A percentile compares a stretch with the other conserved stretches of the same genome.
Conservation (phyloP, 2,797 vertebrate species). For the Lophotriccus pileatus region DNA sequence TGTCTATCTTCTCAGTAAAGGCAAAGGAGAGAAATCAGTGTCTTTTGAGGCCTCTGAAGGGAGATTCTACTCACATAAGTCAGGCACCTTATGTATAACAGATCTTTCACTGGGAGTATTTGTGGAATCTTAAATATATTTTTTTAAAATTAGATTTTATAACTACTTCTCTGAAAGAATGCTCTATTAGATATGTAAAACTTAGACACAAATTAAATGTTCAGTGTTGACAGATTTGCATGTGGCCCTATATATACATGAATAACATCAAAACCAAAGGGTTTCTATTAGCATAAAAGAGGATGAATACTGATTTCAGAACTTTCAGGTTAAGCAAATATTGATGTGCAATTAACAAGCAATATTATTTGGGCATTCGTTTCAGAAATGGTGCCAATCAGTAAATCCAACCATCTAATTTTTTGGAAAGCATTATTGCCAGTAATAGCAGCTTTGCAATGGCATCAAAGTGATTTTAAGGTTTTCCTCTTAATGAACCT, state of each 20-base stretch:
- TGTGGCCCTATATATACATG: neutral
- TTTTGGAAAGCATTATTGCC: neutral
- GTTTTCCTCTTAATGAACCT: neutral
- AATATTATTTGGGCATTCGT: neutral
- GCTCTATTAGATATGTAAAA: neutral
- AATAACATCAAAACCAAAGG: neutral
- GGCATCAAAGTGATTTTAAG: neutral
- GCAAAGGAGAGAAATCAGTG: neutral
- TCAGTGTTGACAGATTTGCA: neutral
- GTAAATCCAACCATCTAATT: neutral
- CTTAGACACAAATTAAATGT: neutral
- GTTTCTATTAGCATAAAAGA: neutral
- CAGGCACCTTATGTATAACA: neutral
- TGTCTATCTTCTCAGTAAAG: neutral
- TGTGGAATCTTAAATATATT: neutral
- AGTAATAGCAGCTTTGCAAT: neutral
- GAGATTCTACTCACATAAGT: neutral
- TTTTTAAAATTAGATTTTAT: neutral
- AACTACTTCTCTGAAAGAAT: neutral
- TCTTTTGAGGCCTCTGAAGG: neutral
- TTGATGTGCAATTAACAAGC: neutral
- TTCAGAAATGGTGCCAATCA: neutral
- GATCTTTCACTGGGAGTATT: neutral
- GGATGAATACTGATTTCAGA: neutral
- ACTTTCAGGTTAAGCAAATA: neutral